Conservation (phyloP, 2,888 invertebrate species). For the Furcula furcula region DNA sequence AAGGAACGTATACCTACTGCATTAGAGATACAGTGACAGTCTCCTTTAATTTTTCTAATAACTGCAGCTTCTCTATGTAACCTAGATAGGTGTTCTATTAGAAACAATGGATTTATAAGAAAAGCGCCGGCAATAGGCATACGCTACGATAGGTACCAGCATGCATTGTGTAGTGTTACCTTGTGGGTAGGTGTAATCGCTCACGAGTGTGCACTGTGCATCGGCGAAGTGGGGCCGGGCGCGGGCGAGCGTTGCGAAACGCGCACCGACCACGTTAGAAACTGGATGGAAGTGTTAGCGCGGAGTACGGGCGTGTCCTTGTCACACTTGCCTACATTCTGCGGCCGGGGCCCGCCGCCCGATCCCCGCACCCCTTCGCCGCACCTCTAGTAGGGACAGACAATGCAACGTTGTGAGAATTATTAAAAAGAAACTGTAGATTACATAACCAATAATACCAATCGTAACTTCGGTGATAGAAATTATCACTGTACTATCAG, state of each 20-base stretch:
- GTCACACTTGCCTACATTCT: slow-evolving; percentile 82
- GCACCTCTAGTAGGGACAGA: slow-evolving; percentile 62
- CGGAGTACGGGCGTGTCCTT: slow-evolving; percentile 80
- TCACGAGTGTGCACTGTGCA: slow-evolving; percentile 61
- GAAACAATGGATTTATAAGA: neutral
- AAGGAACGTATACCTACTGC: slow-evolving; percentile 15
- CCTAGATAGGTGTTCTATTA: neutral
- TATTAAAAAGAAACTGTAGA: slow-evolving; percentile 56
- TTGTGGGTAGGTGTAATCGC: slow-evolving; percentile 60
- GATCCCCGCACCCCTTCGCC: slow-evolving; percentile 47
- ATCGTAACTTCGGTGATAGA: slow-evolving; percentile 12
- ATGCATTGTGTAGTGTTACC: slow-evolving; percentile 52
- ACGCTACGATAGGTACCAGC: slow-evolving; percentile 35
- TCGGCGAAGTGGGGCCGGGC: slow-evolving; percentile 58
- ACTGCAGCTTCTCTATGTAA: neutral
- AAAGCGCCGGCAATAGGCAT: slow-evolving; percentile 7
- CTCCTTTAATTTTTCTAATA: too few relatives aligned
- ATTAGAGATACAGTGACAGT: neutral
- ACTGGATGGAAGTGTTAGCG: slow-evolving; percentile 80
- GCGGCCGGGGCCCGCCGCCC: slow-evolving; percentile 64
- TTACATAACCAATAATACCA: slow-evolving; percentile 39
- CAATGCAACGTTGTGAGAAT: slow-evolving; percentile 69
- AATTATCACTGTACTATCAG: slow-evolving; percentile 6
- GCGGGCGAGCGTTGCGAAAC: slow-evolving; percentile 72
- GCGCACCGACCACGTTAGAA: slow-evolving; percentile 75